Evolutionary conservation across 2,888 invertebrate species (phyloP).

Genomic region (Cerastis leucographa): DNA sequence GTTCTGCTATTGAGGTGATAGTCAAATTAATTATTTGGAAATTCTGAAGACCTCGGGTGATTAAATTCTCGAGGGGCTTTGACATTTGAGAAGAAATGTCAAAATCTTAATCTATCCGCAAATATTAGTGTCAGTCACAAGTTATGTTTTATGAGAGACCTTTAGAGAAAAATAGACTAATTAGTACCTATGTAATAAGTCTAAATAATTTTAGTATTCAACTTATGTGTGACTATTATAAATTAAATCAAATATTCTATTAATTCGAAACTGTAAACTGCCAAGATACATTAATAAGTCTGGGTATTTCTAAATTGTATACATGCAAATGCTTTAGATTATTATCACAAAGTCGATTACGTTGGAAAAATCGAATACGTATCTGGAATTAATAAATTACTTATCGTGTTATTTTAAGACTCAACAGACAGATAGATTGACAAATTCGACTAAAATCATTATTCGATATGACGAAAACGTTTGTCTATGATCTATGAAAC

Average conservation of each 20-base stretch:
- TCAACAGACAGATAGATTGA: not conserved
- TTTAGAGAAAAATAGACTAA: not conserved
- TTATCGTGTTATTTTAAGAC: not conserved
- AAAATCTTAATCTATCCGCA: not conserved
- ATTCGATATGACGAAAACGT: not conserved
- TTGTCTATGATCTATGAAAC: not conserved
- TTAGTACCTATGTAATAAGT: not conserved
- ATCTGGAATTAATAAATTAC: not conserved
- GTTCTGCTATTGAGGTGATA: not conserved
- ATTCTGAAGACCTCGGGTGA: constrained; percentile 10
- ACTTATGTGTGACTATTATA: not conserved
- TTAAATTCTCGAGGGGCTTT: constrained; percentile 11
- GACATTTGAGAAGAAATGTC: not conserved
- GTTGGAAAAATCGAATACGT: not conserved
- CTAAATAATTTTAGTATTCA: too few species aligned
- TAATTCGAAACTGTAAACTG: too few species aligned
- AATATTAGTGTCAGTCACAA: not conserved
- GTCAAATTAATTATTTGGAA: constrained; percentile 22
- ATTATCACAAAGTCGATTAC: not conserved
- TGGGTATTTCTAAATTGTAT: not conserved
- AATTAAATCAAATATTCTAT: too few species aligned
- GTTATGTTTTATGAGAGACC: not conserved
- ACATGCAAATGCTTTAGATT: constrained; percentile 9
- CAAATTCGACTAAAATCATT: not conserved
- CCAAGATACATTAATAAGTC: not conserved